A percentile compares a stretch with the other conserved stretches of the same genome.
Conservation (phyloP, 1,140 invertebrate species). For the Apocrypta bakeri region DNA sequence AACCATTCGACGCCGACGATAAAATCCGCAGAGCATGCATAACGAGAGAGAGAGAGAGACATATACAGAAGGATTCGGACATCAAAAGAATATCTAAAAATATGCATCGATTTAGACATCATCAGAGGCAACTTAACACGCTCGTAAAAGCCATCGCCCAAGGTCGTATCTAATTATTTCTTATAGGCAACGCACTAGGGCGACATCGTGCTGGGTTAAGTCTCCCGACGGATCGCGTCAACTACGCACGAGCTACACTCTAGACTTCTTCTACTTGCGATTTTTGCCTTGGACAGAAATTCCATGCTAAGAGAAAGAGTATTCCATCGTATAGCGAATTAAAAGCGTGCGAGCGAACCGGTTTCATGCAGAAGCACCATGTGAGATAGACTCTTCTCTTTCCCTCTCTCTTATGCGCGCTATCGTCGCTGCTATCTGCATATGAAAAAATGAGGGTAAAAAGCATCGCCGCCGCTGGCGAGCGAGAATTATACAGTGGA, state of each 20-base stretch:
- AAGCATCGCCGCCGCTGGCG: constrained; percentile 23
- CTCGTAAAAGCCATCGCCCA: constrained; percentile 23
- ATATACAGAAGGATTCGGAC: not conserved
- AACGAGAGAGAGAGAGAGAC: not conserved
- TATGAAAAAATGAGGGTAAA: constrained; percentile 39
- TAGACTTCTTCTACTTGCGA: not conserved
- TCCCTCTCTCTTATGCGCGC: constrained; percentile 14
- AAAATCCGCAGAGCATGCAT: not conserved
- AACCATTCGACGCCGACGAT: not conserved
- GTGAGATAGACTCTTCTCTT: too few relatives aligned
- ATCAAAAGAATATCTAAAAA: constrained; percentile 18
- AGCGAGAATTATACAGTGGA: constrained; percentile 20
- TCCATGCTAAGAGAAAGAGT: not conserved
- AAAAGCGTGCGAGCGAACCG: constrained; percentile 27
- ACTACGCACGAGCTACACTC: too few relatives aligned
- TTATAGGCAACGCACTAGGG: constrained; percentile 19
- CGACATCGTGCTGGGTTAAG: not conserved
- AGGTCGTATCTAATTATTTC: constrained; percentile 42
- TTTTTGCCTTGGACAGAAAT: constrained; percentile 34
- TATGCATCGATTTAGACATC: constrained; percentile 45
- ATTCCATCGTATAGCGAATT: not conserved
- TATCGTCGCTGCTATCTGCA: constrained; percentile 50
- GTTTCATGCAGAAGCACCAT: constrained; percentile 32
- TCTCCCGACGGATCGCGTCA: not conserved
- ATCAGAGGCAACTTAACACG: constrained; percentile 21